These are phyloP conservation scores for Callosobruchus maculatus DNA, from an alignment of 2,888 invertebrate species.

Conservation along the genomic window DNA sequence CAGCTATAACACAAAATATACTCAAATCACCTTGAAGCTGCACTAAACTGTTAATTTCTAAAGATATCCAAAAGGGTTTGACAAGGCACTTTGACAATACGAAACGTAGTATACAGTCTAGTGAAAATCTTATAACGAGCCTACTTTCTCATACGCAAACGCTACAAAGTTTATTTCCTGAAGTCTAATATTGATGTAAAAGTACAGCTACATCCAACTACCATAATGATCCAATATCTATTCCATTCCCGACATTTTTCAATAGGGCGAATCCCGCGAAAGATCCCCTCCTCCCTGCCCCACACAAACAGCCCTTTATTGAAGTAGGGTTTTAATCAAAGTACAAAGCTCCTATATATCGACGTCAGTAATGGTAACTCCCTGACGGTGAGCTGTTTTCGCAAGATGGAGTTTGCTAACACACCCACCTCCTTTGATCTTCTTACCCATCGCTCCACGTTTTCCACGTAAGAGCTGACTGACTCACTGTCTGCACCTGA, in stretches of 20 bases:
- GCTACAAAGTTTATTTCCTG: neutral
- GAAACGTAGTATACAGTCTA: no score
- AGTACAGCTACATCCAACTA: neutral
- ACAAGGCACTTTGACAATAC: no score
- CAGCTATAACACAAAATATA: no score
- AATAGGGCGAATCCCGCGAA: neutral
- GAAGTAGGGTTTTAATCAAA: slow-evolving; percentile 18
- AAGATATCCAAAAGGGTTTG: no score
- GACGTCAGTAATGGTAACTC: slow-evolving; percentile 24
- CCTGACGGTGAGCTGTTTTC: slow-evolving; percentile 25
- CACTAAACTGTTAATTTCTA: no score
- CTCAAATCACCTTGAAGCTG: no score
- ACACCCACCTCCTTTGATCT: slow-evolving; percentile 41
- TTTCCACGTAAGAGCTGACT: slow-evolving; percentile 31
- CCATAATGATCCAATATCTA: neutral
- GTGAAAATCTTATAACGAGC: no score
- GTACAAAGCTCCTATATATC: slow-evolving; percentile 13
- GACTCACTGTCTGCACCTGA: neutral
- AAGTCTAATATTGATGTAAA: neutral
- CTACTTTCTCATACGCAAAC: neutral
- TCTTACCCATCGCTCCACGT: slow-evolving; percentile 35
- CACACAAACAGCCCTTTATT: slow-evolving; percentile 13
- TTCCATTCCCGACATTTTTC: neutral
- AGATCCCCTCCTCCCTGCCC: slow-evolving; percentile 5
- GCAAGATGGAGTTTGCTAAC: slow-evolving; percentile 40